Conservation (phyloP, 2,113 vertebrate species). For the Petromus typicus region DNA sequence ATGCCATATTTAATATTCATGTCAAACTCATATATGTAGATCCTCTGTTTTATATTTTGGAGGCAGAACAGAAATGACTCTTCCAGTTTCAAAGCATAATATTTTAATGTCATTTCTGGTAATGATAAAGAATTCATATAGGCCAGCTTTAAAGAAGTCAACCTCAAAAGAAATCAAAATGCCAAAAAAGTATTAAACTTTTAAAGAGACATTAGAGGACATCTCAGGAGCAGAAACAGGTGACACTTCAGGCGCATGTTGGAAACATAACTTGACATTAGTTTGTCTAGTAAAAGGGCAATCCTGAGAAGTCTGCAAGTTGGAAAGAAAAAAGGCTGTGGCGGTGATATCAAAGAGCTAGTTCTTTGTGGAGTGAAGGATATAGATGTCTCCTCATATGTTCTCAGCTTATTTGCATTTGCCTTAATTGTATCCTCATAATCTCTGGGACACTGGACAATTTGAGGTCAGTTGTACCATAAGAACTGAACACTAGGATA, state of each 20-base stretch:
- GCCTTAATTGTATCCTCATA: neutral
- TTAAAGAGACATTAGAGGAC: neutral
- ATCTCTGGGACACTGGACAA: neutral
- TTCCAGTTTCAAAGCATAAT: constrained; percentile 58
- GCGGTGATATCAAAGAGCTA: neutral
- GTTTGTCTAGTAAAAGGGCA: neutral
- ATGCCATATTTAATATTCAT: neutral
- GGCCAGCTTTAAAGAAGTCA: neutral
- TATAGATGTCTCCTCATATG: neutral
- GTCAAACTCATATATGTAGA: neutral
- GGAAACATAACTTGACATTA: neutral
- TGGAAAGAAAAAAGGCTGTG: neutral
- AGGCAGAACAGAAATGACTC: neutral
- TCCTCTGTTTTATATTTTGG: neutral
- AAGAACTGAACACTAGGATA: neutral
- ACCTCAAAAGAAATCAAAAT: constrained; percentile 21
- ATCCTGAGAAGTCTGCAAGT: neutral
- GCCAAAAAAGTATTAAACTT: neutral
- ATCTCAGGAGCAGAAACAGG: neutral
- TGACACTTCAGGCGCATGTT: neutral
- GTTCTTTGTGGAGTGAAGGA: neutral
- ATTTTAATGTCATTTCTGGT: constrained; percentile 58
- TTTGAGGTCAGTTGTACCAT: neutral
- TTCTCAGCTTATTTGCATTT: neutral
- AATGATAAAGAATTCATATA: constrained; percentile 65